Base-by-base conservation (phyloP, 2,888 invertebrate species). In the Prosapia bicincta region DNA sequence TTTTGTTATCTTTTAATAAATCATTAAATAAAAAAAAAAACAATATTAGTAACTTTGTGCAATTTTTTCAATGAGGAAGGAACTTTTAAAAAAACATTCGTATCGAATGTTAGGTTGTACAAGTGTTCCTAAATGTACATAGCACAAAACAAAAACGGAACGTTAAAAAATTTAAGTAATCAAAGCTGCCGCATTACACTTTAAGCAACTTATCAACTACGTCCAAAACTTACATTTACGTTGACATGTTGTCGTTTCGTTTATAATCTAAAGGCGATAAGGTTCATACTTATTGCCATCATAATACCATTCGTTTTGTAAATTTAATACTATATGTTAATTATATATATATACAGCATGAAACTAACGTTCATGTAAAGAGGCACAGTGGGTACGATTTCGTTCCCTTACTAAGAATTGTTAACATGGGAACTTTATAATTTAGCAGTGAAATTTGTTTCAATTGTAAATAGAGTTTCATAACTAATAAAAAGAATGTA, bases 231-330 rank as follows among this genome's bases (percentile, higher is more conserved):
- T 54, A 54, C 20, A 20, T 54, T 54, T 20, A 54, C 20, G 38
- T 13, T 15, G 15, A 15, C 38, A 15, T 9, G 30, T 7, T 13
- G 38, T 13, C 38, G 38, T 38, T 7, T 38, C 38, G 38, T 38
- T 38, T 13, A 38, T 15, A 38, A 7, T 38, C 38, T 38, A 38
- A 38, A 54, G 54, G 20, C 54, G 54, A n/a, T 20, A 54, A 20
- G 9, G 20, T 54, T 54, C 54, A 20, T 54, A 54, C 74, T 74
- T 74, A 74, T 74, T 74, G 74, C 74, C 74, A 28, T 43, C 69
- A 9, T 74, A 74, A 74, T 74, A 74, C 74, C 74, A 30, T 74
- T 69, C 15, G 68, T 73, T 73, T 38, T 54, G 54, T 54, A 74
- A 28, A 69, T 15, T 69, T 69, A 72, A 72, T 72, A 72, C 74